Evolutionary conservation across 1,140 invertebrate species (phyloP).

Genomic region (Nylanderia fulva): DNA sequence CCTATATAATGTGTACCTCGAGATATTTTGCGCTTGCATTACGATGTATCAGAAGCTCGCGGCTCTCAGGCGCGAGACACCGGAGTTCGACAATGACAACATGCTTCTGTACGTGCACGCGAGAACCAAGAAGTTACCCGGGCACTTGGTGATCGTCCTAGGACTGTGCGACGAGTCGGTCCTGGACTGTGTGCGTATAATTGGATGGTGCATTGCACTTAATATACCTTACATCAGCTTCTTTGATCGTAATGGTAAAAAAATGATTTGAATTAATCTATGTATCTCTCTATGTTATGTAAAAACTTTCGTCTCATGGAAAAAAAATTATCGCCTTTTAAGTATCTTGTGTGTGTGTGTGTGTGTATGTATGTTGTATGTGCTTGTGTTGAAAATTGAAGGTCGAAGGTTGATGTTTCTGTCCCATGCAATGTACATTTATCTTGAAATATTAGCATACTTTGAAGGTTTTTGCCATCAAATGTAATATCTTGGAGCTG

Average conservation of each 20-base stretch:
- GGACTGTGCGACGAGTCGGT: slow-evolving; percentile 84
- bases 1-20: slow-evolving; percentile 21
- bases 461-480: background rate
- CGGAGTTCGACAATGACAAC: slow-evolving; percentile 59
- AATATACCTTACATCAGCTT: slow-evolving; percentile 90
- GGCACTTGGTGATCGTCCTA: slow-evolving; percentile 86
- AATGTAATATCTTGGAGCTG: background rate
- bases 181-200: slow-evolving; percentile 87
- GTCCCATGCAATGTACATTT: background rate
- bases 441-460: background rate
- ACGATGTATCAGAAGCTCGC: slow-evolving; percentile 23
- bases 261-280: background rate
- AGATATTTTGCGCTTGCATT: slow-evolving; percentile 14
- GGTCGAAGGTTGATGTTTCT: background rate
- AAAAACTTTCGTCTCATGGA: background rate
- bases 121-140: slow-evolving; percentile 80
- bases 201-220: slow-evolving; percentile 88
- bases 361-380: background rate
- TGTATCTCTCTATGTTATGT: slow-evolving; percentile 20
- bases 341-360: background rate
- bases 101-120: slow-evolving; percentile 17
- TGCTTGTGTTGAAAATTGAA: background rate
- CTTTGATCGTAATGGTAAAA: slow-evolving; percentile 89
- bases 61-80: slow-evolving; percentile 20
- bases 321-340: background rate